phyloP scores from a whole-genome alignment of 2,797 vertebrate genomes.

The Myotis planiceps region DNA sequence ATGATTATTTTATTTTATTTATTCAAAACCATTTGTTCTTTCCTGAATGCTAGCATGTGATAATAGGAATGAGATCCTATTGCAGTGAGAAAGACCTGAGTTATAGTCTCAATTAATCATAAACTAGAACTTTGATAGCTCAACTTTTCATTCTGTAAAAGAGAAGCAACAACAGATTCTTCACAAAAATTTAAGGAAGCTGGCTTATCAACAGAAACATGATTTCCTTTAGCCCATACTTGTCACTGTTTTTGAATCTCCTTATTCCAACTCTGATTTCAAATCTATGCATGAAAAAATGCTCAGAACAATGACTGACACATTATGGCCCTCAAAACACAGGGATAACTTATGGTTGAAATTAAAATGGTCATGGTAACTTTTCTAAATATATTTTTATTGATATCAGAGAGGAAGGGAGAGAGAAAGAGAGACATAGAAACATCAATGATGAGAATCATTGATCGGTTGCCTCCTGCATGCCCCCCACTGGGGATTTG shows the following conservation, averaged over 20 bases:
- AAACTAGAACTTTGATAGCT: background rate
- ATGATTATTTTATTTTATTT: background rate
- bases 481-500: too few relatives aligned
- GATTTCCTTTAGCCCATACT: background rate
- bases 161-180: background rate
- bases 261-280: background rate
- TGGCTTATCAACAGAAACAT: background rate
- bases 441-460: too few relatives aligned
- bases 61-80: background rate
- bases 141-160: background rate
- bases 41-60: background rate
- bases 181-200: background rate
- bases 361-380: background rate
- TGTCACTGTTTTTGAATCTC: background rate
- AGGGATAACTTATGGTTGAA: background rate
- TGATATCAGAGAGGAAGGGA: too few relatives aligned
- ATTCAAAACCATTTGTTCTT: background rate
- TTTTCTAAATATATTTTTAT: too few relatives aligned
- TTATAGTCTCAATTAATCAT: background rate
- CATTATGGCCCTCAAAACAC: background rate
- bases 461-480: too few relatives aligned
- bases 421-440: too few relatives aligned
- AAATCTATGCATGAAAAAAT: conserved; percentile 21
- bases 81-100: background rate
- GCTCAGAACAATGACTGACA: background rate